These are phyloP conservation scores for rabbit (Oryctolagus cuniculus) DNA, from an alignment of 2,113 vertebrate species.

Conservation along the genomic window DNA sequence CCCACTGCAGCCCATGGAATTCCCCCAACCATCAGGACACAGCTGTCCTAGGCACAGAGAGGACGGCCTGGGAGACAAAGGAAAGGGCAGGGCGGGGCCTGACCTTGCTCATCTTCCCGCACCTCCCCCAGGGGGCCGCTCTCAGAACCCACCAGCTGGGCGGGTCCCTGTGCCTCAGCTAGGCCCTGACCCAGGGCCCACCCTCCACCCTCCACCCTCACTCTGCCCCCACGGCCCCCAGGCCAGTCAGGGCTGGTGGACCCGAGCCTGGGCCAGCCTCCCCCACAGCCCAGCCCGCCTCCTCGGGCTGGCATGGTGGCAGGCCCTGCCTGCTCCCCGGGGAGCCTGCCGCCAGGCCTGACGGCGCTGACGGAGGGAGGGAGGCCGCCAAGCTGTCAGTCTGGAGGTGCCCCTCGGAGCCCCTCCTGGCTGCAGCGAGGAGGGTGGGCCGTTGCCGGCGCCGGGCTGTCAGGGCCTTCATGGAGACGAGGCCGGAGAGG, in stretches of 20 bases:
- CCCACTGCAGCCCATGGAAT: not conserved
- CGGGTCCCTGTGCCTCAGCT: not conserved
- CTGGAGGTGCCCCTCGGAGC: slow-evolving; percentile 89
- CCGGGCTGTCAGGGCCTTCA: slow-evolving; percentile 91
- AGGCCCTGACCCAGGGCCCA: not conserved
- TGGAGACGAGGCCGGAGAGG: slow-evolving; percentile 87
- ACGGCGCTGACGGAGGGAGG: slow-evolving; percentile 81
- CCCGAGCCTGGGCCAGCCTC: slow-evolving; percentile 26
- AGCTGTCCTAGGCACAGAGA: not conserved
- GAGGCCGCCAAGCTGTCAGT: slow-evolving; percentile 89
- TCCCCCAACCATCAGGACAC: not conserved
- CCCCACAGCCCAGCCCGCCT: slow-evolving; percentile 18
- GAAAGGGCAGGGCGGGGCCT: not conserved
- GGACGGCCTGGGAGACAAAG: not conserved
- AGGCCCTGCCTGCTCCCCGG: slow-evolving; percentile 77
- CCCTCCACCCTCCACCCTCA: not conserved
- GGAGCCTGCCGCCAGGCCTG: slow-evolving; percentile 80
- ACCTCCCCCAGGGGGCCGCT: not conserved
- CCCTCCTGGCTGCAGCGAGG: slow-evolving; percentile 87
- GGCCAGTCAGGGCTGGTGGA: not conserved
- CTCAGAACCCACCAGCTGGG: not conserved
- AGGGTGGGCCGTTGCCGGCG: slow-evolving; percentile 87
- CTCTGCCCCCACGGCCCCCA: accelerated
- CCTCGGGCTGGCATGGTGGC: slow-evolving; percentile 70
- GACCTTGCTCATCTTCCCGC: not conserved